Conservation (phyloP, 2,113 vertebrate species). For the Macaca mulatta region DNA sequence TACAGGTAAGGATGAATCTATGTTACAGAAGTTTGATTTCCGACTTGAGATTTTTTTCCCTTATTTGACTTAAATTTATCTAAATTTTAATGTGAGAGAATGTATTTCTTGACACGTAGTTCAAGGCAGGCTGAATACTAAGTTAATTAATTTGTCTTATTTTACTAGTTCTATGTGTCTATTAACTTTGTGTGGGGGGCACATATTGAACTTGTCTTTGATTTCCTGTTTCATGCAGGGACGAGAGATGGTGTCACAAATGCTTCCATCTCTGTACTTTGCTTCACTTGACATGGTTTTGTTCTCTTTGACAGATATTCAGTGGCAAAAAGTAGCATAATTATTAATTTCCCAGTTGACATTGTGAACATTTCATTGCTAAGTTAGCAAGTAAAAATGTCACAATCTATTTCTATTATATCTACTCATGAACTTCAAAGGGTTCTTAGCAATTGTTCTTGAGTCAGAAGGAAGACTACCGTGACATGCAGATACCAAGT, state of each 20-base stretch:
- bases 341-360: slow-evolving; percentile 76
- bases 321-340: slow-evolving; percentile 57
- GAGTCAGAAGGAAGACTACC: slow-evolving; percentile 47
- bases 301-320: slow-evolving; percentile 64
- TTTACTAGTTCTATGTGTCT: background rate
- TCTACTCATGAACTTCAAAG: slow-evolving; percentile 58
- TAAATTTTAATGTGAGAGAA: slow-evolving; percentile 39
- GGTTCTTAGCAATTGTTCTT: slow-evolving; percentile 8
- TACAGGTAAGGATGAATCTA: background rate
- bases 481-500: slow-evolving; percentile 48
- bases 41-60: background rate
- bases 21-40: slow-evolving; percentile 36
- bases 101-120: slow-evolving; percentile 41
- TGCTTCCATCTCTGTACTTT: slow-evolving; percentile 28
- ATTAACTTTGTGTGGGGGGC: slow-evolving; percentile 12
- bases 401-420: slow-evolving; percentile 64
- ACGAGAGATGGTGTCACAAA: background rate
- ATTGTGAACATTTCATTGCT: slow-evolving; percentile 64
- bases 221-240: background rate
- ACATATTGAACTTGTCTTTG: slow-evolving; percentile 38
- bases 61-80: slow-evolving; percentile 27
- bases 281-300: slow-evolving; percentile 55
- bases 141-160: slow-evolving; percentile 36
- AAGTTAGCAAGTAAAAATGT: slow-evolving; percentile 61
- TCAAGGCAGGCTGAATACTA: slow-evolving; percentile 26